Evolutionary conservation across 2,113 vertebrate species (phyloP).

Genomic region (Rutilus rutilus): DNA sequence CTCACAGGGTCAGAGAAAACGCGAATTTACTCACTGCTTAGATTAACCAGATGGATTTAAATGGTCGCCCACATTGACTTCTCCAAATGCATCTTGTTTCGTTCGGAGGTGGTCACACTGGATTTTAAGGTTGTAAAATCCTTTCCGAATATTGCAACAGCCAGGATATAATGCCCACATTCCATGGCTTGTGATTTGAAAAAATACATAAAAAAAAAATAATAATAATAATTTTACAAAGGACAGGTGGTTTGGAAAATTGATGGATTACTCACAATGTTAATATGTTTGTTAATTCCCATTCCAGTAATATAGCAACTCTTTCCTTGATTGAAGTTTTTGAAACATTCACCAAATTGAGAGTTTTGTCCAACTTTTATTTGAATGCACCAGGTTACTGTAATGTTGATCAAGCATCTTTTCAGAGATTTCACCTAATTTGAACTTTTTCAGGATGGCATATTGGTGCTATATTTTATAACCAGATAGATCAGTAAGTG

Average conservation of each 20-base stretch:
- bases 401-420: neutral
- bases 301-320: neutral
- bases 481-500: too few species aligned
- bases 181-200: neutral
- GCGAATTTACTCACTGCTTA: neutral
- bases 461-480: too few species aligned
- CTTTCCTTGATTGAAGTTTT: too few species aligned
- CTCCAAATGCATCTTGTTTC: neutral
- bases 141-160: neutral
- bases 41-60: neutral
- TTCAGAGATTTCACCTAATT: neutral
- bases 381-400: neutral
- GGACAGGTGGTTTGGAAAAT: neutral
- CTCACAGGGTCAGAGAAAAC: conserved; percentile 5
- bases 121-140: neutral
- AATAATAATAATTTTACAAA: neutral
- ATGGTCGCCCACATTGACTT: neutral
- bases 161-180: neutral
- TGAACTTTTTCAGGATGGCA: neutral
- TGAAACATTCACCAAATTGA: neutral
- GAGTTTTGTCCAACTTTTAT: neutral
- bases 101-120: neutral
- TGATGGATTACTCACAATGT: neutral
- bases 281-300: neutral
- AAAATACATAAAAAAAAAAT: too few species aligned